Percentiles rank a stretch among this genome's conserved stretches.
phyloP scores from a whole-genome alignment of 2,888 invertebrate species.

The Cataglyphis cursor region DNA sequence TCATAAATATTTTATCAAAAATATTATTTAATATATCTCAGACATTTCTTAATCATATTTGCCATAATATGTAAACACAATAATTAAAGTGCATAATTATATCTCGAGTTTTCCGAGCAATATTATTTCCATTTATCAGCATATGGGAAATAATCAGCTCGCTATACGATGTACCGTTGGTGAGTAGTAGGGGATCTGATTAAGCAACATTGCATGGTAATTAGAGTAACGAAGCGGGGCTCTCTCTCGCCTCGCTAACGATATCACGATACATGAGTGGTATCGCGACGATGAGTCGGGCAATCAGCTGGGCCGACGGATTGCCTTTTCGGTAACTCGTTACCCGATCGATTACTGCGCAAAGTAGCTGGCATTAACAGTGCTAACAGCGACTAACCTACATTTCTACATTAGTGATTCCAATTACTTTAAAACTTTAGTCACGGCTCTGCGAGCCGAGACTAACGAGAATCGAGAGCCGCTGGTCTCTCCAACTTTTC shows the following conservation, averaged over 20 bases:
- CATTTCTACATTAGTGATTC: conserved; percentile 3
- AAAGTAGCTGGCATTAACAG: conserved; percentile 36
- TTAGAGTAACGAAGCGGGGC: conserved; percentile 65
- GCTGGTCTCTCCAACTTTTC: not conserved
- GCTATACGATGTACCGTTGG: not conserved
- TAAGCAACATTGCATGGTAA: conserved; percentile 40
- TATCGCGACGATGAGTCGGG: conserved; percentile 53
- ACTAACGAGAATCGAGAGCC: not conserved
- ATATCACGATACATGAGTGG: conserved; percentile 58
- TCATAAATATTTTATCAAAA: too few species aligned
- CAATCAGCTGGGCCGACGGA: conserved; percentile 52
- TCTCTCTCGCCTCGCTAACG: conserved; percentile 68
- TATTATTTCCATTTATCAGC: not conserved
- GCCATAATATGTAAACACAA: not conserved
- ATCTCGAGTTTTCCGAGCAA: not conserved
- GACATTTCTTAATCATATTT: conserved; percentile 11
- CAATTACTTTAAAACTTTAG: conserved; percentile 44
- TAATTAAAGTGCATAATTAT: not conserved
- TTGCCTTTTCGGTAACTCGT: conserved; percentile 65
- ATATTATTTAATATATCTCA: too few species aligned
- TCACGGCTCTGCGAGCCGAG: not conserved
- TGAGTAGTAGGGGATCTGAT: conserved; percentile 30
- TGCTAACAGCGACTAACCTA: conserved; percentile 28
- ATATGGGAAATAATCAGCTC: not conserved
- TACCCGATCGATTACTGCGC: conserved; percentile 52